Evolutionary conservation across 2,113 vertebrate species (phyloP), one percentile per base, ranked within the genome.

Genomic region (Atrichornis clamosus): DNA sequence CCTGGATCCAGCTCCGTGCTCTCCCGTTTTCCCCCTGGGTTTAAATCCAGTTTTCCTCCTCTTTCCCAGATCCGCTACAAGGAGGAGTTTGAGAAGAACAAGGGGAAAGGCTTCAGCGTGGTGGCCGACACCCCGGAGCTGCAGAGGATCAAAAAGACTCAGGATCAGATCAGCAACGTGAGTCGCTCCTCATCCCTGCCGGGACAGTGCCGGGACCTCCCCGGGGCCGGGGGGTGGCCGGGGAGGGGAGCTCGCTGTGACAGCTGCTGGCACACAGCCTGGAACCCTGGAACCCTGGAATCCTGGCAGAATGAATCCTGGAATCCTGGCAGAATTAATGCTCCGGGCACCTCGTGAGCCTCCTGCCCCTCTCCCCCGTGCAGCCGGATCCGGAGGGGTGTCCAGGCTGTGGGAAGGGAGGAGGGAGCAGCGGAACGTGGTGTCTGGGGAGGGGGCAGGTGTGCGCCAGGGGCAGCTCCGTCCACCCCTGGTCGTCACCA

Each of bases 11-110:
- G 33, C 53, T 9, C 32, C 2, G 62, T 1, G 18, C 42, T 1
- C 9, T 0, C n/a, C 46, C 4, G 11, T 10, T 33, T 35, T 9
- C 4, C 63, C 63, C 28, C n/a, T 1, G 2, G 0, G 0, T 4
- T 15, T 13, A 28, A 30, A 50, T 1, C 9, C 20, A 9, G 3
- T 14, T 15, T 41, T 10, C 7, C 21, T 4, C 2, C 7, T 8
- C 13, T 3, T 30, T 3, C 76, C 63, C 98, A 99, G 99, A 99
- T 99, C 87, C 98, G 97, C 96, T 99, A 99, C 98, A 99, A 98
- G 98, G 99, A 99, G 96, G 99, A 99, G 53, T 99, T 99, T 85
- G 99, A 99, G 98, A 99, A 99, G 98, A 99, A 98, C 97, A 99
- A 99, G 97, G 99, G 99, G 20, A 99, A 98, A 83, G 98, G 99